Evolutionary conservation across 2,797 vertebrate genomes (phyloP), one percentile per base, ranked within the genome.

Genomic region (Syndactyla subalaris): DNA sequence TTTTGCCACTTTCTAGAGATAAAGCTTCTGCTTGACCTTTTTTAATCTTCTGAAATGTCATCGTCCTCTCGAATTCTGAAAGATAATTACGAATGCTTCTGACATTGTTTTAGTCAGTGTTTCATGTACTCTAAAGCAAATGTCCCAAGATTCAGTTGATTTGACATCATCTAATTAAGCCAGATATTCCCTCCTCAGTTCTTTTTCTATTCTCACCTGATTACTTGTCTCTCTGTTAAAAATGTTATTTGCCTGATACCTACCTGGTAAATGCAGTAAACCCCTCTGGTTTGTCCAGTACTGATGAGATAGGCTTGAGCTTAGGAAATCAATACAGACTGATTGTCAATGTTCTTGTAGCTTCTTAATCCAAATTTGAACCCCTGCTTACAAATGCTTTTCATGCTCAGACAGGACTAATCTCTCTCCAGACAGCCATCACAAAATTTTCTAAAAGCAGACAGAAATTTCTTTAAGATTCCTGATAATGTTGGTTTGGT

Each of bases 11-110:
- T 91, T n/a, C 39, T 74, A 61, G 46, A 75, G 46, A 48, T 51
- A 88, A 93, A 83, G 58, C 19, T 91, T 81, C n/a, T 77, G 20
- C 78, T 78, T 97, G 94, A 95, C 91, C 88, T 93, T 95, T 96
- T 92, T 3, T 86, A 89, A 51, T 94, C 41, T 85, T 89, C 14
- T 81, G 89, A 95, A 95, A 81, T 85, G 73, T 78, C 88, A 75
- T 82, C 2, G 0, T 74, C 27, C 46, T 91, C 43, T 88, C 36
- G 27, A 41, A 86, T 86, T 87, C 76, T 92, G 61, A 66, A 89
- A 90, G 79, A 65, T 80, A 84, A 54, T 36, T 32, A 20, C 2
- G 1, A 62, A 91, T 78, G 17, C n/a, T 70, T 86, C 70, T 90
- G 89, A 62, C 52, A 14, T 48, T 11, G 23, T 58, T 85, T 21